Percentiles rank a stretch among this genome's conserved stretches.
Conservation (phyloP, 35 echinoderm and acorn worm genomes). For the Amphiura filiformis region DNA sequence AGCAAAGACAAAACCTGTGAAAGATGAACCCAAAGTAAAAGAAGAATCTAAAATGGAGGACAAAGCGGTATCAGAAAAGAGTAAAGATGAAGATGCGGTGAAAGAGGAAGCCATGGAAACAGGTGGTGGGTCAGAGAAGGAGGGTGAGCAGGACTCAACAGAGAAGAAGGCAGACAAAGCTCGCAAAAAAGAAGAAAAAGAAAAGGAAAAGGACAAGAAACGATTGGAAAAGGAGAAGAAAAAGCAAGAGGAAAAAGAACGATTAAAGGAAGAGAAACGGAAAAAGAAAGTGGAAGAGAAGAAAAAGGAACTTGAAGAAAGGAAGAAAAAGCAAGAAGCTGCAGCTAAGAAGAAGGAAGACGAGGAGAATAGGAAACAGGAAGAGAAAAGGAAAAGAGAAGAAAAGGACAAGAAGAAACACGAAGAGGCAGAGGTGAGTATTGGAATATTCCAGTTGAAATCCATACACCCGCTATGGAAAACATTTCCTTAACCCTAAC, state of each 20-base stretch:
- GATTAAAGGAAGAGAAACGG: constrained; percentile 67
- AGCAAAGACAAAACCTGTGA: constrained; percentile 24
- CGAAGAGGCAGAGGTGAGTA: constrained; percentile 30
- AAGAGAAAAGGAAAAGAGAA: constrained; percentile 63
- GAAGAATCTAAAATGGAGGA: constrained; percentile 28
- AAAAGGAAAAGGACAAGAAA: constrained; percentile 41
- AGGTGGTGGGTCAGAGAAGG: neutral
- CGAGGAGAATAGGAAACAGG: constrained; percentile 52
- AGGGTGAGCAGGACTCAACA: neutral
- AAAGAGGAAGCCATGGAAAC: neutral
- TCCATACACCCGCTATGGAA: too few species aligned
- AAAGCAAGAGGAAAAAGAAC: constrained; percentile 63
- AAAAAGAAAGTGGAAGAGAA: constrained; percentile 71
- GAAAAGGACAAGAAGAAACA: constrained; percentile 70
- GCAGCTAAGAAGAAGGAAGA: constrained; percentile 64
- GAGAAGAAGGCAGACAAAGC: neutral
- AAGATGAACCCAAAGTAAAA: constrained; percentile 12
- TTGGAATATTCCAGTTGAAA: neutral
- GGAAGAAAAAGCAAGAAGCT: constrained; percentile 64
- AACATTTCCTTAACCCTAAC: too few species aligned
- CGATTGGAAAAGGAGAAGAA: constrained; percentile 54
- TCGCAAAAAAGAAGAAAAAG: constrained; percentile 26
- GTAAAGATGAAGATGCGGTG: constrained; percentile 39
- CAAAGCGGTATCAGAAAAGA: constrained; percentile 29
- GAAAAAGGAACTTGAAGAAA: constrained; percentile 65